These are phyloP conservation scores for Ifrita kowaldi DNA, from an alignment of 2,113 vertebrate genomes.

Conservation along the genomic window DNA sequence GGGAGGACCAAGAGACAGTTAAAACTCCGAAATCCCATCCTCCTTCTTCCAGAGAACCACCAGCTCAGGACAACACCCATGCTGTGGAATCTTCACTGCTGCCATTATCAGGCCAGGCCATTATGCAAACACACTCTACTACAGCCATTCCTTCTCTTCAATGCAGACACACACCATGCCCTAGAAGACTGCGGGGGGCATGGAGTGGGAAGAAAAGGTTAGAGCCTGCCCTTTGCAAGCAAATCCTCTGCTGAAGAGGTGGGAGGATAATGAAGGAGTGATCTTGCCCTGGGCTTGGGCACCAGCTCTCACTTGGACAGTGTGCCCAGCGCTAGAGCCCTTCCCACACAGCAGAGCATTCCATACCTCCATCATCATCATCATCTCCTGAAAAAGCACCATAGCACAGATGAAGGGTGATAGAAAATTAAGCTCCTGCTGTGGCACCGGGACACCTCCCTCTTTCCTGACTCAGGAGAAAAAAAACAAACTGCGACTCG, in stretches of 20 bases:
- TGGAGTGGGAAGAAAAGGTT: background rate
- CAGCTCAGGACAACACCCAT: background rate
- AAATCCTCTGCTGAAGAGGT: background rate
- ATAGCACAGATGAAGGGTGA: background rate
- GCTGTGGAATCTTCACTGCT: background rate
- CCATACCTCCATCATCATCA: background rate
- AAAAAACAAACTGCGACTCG: rapidly evolving
- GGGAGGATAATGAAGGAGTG: background rate
- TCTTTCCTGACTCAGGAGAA: background rate
- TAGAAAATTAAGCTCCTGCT: background rate
- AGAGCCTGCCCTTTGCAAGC: background rate
- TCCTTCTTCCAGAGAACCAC: background rate
- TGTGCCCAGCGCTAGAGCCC: background rate
- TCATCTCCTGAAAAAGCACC: background rate
- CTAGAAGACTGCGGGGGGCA: background rate
- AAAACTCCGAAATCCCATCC: background rate
- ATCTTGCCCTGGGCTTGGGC: background rate
- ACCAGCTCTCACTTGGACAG: background rate
- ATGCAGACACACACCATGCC: background rate
- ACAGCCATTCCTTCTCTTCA: background rate
- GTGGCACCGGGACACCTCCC: background rate
- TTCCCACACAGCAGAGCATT: background rate
- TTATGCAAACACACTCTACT: background rate
- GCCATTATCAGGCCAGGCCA: background rate
- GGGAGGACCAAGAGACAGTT: background rate